Conservation (phyloP, 2,113 vertebrate species). For the Shinisaurus crocodilurus region DNA sequence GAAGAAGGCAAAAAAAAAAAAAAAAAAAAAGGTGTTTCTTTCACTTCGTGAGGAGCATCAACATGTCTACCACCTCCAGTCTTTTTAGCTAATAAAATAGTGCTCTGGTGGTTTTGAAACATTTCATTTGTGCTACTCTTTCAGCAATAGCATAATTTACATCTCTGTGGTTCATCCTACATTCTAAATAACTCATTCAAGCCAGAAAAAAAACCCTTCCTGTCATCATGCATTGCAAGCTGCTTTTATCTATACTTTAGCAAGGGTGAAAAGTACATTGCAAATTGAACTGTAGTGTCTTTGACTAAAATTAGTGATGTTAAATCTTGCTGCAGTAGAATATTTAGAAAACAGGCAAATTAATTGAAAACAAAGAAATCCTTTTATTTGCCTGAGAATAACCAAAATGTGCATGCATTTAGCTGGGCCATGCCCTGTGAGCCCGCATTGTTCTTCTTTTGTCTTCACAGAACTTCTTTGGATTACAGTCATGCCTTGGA, state of each 20-base stretch:
- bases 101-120: not conserved
- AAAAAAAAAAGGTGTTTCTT: not conserved
- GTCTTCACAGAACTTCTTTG: not conserved
- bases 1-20: not conserved
- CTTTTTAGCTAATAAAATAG: not conserved
- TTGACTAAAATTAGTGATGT: not conserved
- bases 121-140: constrained; percentile 6
- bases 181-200: constrained; percentile 31
- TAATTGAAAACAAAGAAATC: not conserved
- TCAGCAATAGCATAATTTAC: constrained; percentile 19
- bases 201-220: not conserved
- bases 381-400: not conserved
- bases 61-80: not conserved
- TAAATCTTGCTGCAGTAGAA: not conserved
- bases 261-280: not conserved
- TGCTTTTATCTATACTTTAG: not conserved
- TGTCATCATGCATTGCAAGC: constrained; percentile 30
- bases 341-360: not conserved
- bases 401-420: not conserved
- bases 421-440: not conserved
- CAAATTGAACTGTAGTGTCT: not conserved
- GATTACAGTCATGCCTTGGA: no score
- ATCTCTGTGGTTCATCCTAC: not conserved
- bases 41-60: not conserved
- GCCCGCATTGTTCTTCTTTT: not conserved